These are phyloP conservation scores for Pseudopleuronectes americanus DNA, from an alignment of 2,797 vertebrate species.

Conservation along the genomic window DNA sequence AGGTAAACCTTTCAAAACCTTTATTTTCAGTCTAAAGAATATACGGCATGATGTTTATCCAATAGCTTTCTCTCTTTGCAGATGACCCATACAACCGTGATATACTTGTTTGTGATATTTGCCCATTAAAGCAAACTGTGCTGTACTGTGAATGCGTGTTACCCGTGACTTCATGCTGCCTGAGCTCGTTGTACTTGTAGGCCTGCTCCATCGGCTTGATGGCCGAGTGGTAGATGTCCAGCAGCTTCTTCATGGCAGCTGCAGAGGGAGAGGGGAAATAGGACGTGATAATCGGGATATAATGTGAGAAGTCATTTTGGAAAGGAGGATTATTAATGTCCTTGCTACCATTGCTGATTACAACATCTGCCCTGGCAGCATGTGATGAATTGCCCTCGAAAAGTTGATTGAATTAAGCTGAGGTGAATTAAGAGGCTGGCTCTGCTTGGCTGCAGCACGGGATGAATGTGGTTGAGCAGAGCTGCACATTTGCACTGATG, in stretches of 20 bases:
- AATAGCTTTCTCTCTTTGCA: too few species aligned
- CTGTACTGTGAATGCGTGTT: conserved; percentile 14
- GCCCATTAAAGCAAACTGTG: not conserved
- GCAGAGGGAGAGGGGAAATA: not conserved
- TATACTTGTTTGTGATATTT: not conserved
- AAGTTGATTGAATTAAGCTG: conserved; percentile 47
- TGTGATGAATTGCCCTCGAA: conserved; percentile 47
- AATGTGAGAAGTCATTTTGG: conserved; percentile 18
- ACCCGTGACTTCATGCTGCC: conserved; percentile 98
- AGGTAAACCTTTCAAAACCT: too few species aligned
- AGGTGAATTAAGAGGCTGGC: conserved; percentile 45
- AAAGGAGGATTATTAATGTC: conserved; percentile 37
- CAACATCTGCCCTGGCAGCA: conserved; percentile 30
- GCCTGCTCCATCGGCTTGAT: conserved; percentile 95
- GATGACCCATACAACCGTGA: not conserved
- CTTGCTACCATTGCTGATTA: conserved; percentile 31
- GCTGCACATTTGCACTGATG: conserved; percentile 62
- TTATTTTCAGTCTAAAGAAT: too few species aligned
- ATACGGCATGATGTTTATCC: too few species aligned
- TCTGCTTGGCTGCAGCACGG: conserved; percentile 28
- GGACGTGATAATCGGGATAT: conserved; percentile 5
- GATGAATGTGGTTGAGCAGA: conserved; percentile 44
- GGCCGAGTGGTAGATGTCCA: conserved; percentile 92
- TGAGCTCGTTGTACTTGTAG: conserved; percentile 95
- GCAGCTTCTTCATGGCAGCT: conserved; percentile 91